Conservation (phyloP, 2,797 vertebrate genomes). For the Hozukius guyotensis region DNA sequence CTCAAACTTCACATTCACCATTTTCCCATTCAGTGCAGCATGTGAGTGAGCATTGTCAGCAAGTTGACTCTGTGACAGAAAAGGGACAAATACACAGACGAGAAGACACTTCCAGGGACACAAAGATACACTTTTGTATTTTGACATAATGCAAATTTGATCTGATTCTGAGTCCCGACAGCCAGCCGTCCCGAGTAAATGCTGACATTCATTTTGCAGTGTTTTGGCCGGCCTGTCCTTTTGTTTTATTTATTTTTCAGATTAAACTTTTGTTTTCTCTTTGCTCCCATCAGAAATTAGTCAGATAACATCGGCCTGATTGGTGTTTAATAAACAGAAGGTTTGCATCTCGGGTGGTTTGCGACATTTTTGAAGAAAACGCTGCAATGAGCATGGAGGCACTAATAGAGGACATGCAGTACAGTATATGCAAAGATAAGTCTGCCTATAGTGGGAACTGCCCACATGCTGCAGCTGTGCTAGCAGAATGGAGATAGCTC, state of each 20-base stretch:
- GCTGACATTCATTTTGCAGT: not conserved
- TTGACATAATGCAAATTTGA: conserved; percentile 4
- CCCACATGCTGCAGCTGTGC: conserved; percentile 12
- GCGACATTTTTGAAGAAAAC: conserved; percentile 19
- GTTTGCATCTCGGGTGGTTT: conserved; percentile 1
- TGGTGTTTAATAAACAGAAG: conserved; percentile 9
- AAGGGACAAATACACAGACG: not conserved
- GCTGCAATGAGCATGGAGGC: not conserved
- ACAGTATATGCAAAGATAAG: conserved; percentile 4
- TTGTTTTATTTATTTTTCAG: not conserved
- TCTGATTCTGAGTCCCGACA: conserved; percentile 1
- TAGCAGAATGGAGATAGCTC: not conserved
- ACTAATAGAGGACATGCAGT: not conserved
- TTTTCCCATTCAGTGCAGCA: not conserved
- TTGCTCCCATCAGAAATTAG: not conserved
- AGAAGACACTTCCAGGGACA: not conserved
- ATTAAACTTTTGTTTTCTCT: not conserved
- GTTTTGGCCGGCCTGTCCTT: not conserved
- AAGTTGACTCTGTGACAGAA: conserved; percentile 10
- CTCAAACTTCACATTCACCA: not conserved
- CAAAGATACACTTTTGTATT: not conserved
- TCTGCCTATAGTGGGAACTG: conserved; percentile 31
- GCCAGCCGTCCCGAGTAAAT: not conserved
- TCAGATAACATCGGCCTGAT: not conserved
- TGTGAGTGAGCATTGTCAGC: not conserved